These are phyloP conservation scores for Apogon hyalosoma DNA, from an alignment of 2,797 vertebrate species.

Conservation along the genomic window DNA sequence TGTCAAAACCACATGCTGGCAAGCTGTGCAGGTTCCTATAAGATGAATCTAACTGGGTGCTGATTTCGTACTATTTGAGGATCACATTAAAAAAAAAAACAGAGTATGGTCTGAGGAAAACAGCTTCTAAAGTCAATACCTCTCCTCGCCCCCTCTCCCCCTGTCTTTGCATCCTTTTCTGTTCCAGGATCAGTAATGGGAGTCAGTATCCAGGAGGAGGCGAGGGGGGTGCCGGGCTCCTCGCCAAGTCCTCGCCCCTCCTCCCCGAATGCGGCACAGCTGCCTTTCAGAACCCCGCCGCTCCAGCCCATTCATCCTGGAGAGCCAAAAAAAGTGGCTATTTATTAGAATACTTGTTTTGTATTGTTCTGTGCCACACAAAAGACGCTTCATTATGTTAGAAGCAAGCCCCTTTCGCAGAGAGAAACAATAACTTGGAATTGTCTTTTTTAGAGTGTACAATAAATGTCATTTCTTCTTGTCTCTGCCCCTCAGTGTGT, in stretches of 20 bases:
- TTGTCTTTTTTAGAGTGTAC: conserved; percentile 97
- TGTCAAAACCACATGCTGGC: conserved; percentile 92
- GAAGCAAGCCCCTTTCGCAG: conserved; percentile 86
- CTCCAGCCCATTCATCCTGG: conserved; percentile 94
- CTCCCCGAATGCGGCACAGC: conserved; percentile 91
- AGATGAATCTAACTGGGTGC: conserved; percentile 43
- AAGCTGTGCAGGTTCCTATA: conserved; percentile 81
- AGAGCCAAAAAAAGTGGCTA: conserved; percentile 93
- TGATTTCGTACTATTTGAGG: conserved; percentile 46
- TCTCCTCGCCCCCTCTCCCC: not conserved
- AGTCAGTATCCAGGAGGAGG: conserved; percentile 80
- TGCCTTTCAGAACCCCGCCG: conserved; percentile 93
- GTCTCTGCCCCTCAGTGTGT: conserved; percentile 89
- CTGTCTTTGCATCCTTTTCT: conserved; percentile 52
- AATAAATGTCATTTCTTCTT: conserved; percentile 97
- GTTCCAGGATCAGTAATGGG: conserved; percentile 75
- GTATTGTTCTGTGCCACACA: conserved; percentile 97
- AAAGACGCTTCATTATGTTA: conserved; percentile 97
- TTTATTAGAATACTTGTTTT: conserved; percentile 99
- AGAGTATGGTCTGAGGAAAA: conserved; percentile 42
- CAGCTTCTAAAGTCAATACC: conserved; percentile 57
- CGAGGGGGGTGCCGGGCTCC: conserved; percentile 67
- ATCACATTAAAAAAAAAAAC: conserved; percentile 45
- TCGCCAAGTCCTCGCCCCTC: conserved; percentile 89
- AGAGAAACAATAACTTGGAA: conserved; percentile 99